phyloP scores from a whole-genome alignment of 2,888 invertebrate genomes.

The Flexamia atlantica region DNA sequence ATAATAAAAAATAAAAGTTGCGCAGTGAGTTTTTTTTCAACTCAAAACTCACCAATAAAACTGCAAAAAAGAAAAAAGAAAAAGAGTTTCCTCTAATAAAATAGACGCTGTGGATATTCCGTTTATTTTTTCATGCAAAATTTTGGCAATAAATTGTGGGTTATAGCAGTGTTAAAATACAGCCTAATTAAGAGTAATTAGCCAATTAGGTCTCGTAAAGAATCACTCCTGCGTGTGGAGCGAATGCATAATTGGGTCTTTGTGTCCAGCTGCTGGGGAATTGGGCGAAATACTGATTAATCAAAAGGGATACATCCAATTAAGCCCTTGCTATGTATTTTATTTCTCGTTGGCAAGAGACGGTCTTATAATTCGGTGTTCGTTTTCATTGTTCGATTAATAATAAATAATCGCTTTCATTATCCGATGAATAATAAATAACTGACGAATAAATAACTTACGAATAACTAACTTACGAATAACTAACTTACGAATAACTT shows the following conservation, averaged over 20 bases:
- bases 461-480: too few relatives aligned
- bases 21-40: too few relatives aligned
- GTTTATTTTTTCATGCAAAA: constrained; percentile 19
- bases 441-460: too few relatives aligned
- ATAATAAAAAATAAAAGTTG: too few relatives aligned
- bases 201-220: constrained; percentile 30
- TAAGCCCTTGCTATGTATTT: constrained; percentile 5
- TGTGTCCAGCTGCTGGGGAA: constrained; percentile 32
- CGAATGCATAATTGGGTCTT: constrained; percentile 32
- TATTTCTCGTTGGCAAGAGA: not conserved
- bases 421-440: too few relatives aligned
- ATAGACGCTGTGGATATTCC: not conserved
- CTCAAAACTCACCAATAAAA: too few relatives aligned
- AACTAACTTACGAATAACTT: too few relatives aligned
- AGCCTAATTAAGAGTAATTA: constrained; percentile 39
- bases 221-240: constrained; percentile 38
- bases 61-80: too few relatives aligned
- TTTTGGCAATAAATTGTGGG: not conserved
- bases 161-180: constrained; percentile 40
- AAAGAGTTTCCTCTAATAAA: not conserved
- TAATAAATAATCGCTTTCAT: too few relatives aligned
- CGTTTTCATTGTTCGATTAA: too few relatives aligned
- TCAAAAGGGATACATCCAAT: constrained; percentile 41
- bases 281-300: constrained; percentile 42
- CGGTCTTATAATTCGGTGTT: too few relatives aligned